These are phyloP conservation scores for Eptesicus fuscus DNA, from an alignment of 2,113 vertebrate genomes.

Conservation along the genomic window DNA sequence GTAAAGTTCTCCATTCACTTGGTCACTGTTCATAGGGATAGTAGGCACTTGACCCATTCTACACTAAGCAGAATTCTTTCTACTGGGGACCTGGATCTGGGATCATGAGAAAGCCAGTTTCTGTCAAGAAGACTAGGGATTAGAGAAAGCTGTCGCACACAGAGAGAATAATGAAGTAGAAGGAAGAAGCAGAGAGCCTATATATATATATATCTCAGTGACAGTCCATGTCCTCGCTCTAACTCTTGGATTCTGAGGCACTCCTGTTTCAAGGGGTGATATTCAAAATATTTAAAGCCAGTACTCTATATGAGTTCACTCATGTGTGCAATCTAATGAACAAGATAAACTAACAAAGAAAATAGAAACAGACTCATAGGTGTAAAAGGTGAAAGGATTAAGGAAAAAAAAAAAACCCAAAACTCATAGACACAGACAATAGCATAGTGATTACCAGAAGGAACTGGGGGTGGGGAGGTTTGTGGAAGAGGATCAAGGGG, in stretches of 20 bases:
- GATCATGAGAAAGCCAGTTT: neutral
- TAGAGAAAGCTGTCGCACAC: neutral
- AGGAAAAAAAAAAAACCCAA: neutral
- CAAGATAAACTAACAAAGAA: neutral
- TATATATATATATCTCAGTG: neutral
- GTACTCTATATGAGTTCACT: neutral
- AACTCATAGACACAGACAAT: neutral
- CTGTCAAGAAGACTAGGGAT: neutral
- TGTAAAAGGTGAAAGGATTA: neutral
- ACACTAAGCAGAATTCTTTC: neutral
- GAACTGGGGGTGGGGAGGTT: neutral
- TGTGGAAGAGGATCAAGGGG: neutral
- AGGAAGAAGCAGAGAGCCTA: neutral
- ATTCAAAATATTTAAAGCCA: constrained; percentile 59
- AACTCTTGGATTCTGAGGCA: neutral
- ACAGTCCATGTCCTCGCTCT: neutral
- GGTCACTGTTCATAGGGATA: neutral
- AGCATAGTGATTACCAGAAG: neutral
- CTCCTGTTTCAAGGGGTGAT: constrained; percentile 48
- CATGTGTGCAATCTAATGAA: neutral
- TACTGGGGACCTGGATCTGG: neutral
- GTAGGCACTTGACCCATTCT: neutral
- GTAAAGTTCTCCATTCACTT: neutral
- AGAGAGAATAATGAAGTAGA: neutral
- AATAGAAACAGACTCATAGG: neutral